phyloP scores from a whole-genome alignment of 2,113 vertebrate genomes.

The Dromaius novaehollandiae region DNA sequence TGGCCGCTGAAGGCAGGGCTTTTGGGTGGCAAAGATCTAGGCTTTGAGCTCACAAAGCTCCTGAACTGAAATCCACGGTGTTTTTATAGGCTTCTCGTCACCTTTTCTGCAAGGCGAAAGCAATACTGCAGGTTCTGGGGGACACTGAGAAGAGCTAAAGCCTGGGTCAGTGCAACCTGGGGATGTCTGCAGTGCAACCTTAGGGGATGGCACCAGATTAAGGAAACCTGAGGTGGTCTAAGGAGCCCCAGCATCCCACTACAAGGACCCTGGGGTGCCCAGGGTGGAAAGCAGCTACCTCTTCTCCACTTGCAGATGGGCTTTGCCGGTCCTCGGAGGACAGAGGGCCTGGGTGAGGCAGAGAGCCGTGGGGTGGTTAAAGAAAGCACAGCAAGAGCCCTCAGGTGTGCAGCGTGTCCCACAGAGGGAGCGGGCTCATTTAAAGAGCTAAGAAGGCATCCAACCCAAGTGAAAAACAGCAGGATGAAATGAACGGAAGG shows the following conservation, averaged over 20 bases:
- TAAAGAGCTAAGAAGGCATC: background rate
- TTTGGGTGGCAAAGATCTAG: background rate
- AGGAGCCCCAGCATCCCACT: background rate
- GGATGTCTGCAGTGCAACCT: background rate
- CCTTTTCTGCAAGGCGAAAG: background rate
- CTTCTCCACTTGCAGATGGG: background rate
- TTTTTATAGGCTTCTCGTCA: background rate
- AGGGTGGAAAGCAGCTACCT: background rate
- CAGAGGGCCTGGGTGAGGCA: background rate
- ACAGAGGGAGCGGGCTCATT: fast-evolving
- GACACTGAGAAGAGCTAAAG: background rate
- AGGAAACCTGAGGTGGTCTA: background rate
- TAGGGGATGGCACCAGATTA: background rate
- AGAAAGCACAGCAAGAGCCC: background rate
- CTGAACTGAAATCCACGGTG: background rate
- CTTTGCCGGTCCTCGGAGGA: background rate
- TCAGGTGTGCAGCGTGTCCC: background rate
- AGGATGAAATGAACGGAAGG: background rate
- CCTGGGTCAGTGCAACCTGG: background rate
- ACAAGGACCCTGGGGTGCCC: background rate
- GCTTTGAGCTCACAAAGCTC: background rate
- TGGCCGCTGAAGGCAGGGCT: background rate
- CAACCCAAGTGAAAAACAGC: background rate
- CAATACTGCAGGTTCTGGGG: background rate
- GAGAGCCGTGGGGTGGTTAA: background rate